A percentile compares a stretch with the other conserved stretches of the same genome.
Evolutionary conservation across 2,797 vertebrate species (phyloP).

Genomic region (Antrozous pallidus): DNA sequence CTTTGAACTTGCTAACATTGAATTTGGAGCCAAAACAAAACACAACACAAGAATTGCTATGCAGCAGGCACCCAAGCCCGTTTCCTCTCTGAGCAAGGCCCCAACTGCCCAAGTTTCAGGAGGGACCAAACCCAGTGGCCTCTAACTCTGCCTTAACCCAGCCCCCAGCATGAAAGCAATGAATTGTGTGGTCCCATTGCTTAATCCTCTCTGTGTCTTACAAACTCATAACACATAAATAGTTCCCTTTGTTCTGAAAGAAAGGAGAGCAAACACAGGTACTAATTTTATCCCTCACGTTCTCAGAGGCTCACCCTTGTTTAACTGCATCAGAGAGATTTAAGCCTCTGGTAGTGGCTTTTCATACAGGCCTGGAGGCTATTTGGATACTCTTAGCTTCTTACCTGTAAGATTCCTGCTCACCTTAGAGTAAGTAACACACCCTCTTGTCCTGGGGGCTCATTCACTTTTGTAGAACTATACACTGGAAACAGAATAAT

Average conservation of each 20-base stretch:
- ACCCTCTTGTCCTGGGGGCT: neutral
- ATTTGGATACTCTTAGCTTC: conserved; percentile 49
- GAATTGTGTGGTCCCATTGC: conserved; percentile 72
- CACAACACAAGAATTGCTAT: neutral
- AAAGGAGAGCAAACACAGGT: conserved; percentile 61
- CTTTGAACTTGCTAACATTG: conserved; percentile 89
- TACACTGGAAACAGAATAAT: neutral
- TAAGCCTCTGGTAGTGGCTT: conserved; percentile 53
- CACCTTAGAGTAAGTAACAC: neutral
- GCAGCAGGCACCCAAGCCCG: neutral
- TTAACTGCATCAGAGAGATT: neutral
- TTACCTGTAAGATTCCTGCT: conserved; percentile 45
- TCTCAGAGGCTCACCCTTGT: conserved; percentile 33
- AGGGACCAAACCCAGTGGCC: neutral
- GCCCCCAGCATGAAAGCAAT: neutral
- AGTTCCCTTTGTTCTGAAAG: conserved; percentile 52
- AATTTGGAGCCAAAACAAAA: conserved; percentile 39
- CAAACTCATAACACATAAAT: conserved; percentile 56
- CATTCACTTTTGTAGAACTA: neutral
- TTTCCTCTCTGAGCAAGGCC: neutral
- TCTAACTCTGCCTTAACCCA: neutral
- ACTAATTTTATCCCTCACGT: conserved; percentile 56
- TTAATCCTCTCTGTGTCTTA: conserved; percentile 37
- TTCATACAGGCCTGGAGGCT: conserved; percentile 31
- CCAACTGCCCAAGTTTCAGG: neutral